Evolutionary conservation across 1,140 invertebrate genomes (phyloP).

Genomic region (Mactra quadrangularis): DNA sequence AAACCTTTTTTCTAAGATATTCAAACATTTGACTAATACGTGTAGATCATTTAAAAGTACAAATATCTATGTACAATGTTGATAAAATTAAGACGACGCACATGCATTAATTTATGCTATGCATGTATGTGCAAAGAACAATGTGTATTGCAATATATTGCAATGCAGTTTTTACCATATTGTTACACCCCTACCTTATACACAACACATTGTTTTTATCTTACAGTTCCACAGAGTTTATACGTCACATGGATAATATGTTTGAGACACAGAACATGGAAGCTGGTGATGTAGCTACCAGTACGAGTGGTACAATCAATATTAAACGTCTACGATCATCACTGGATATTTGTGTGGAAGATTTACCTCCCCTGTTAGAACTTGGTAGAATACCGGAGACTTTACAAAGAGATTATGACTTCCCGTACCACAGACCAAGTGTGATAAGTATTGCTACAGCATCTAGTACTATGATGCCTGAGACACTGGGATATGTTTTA

Average conservation of each 20-base stretch:
- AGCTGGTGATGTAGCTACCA: slow-evolving; percentile 67
- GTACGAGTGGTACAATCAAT: slow-evolving; percentile 57
- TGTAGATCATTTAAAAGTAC: too few species aligned
- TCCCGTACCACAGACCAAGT: slow-evolving; percentile 81
- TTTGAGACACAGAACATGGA: slow-evolving; percentile 81
- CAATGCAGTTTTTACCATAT: too few species aligned
- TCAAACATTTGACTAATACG: too few species aligned
- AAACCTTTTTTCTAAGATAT: too few species aligned
- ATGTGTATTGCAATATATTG: too few species aligned
- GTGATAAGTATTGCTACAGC: slow-evolving; percentile 76
- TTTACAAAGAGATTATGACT: slow-evolving; percentile 71
- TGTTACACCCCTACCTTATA: too few species aligned
- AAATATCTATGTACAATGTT: too few species aligned
- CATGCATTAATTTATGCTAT: too few species aligned
- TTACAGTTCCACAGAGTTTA: slow-evolving; percentile 75
- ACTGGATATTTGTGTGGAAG: slow-evolving; percentile 79
- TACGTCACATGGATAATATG: slow-evolving; percentile 76
- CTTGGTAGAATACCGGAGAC: slow-evolving; percentile 74
- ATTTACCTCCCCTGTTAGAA: slow-evolving; percentile 80
- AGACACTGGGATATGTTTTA: slow-evolving; percentile 80
- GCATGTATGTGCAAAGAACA: too few species aligned
- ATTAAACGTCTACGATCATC: slow-evolving; percentile 76
- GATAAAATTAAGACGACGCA: too few species aligned
- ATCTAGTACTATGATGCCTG: slow-evolving; percentile 78
- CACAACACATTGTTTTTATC: too few species aligned